A percentile compares a stretch with the other conserved stretches of the same genome.
Conservation (phyloP, 1,140 invertebrate genomes). For the Drosophila erecta region DNA sequence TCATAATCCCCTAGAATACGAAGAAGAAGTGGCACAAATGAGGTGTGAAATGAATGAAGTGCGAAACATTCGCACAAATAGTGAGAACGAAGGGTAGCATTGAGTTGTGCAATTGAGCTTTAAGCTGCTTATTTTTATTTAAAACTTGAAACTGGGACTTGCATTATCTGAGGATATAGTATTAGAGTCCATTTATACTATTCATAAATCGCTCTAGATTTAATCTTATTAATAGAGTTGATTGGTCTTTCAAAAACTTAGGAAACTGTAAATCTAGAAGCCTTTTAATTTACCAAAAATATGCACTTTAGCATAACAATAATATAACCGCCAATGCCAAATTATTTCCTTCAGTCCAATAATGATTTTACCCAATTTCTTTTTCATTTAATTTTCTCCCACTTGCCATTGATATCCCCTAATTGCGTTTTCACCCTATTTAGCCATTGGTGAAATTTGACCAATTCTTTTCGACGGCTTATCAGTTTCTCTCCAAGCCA, state of each 20-base stretch:
- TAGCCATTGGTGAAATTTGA: conserved; percentile 11
- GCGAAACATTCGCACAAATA: conserved; percentile 35
- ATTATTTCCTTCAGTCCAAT: not conserved
- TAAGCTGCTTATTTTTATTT: conserved; percentile 4
- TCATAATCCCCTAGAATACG: conserved; percentile 29
- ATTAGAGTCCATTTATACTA: no score
- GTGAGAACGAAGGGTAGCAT: not conserved
- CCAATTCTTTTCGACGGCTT: conserved; percentile 22
- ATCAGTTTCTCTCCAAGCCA: conserved; percentile 35
- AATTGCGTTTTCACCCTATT: conserved; percentile 14
- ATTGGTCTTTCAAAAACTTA: no score
- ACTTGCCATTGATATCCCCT: not conserved
- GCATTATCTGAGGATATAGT: no score
- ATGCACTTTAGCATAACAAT: not conserved
- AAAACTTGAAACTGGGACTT: not conserved
- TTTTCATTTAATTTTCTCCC: conserved; percentile 3
- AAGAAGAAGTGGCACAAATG: conserved; percentile 35
- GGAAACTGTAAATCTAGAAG: no score
- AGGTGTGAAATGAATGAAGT: conserved; percentile 46
- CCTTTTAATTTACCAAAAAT: no score
- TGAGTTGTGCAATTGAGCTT: not conserved
- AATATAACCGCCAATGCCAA: not conserved
- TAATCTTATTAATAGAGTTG: no score
- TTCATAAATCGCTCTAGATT: no score
- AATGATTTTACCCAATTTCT: not conserved